These are phyloP conservation scores for Eciton burchellii DNA, from an alignment of 1,140 invertebrate species.

Conservation along the genomic window DNA sequence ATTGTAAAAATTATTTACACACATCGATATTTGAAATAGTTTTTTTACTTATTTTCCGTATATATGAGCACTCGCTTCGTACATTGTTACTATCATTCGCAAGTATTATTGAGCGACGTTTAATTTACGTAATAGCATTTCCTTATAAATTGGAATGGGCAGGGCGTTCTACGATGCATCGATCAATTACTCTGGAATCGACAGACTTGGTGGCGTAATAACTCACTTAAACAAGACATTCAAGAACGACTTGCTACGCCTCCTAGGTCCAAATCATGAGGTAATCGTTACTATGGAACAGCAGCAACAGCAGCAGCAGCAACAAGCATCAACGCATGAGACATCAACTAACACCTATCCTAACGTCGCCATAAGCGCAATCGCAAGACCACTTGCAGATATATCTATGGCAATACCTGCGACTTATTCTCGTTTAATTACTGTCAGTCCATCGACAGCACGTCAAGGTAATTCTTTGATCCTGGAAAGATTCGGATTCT, in stretches of 20 bases:
- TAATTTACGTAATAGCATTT: constrained; percentile 67
- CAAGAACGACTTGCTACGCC: constrained; percentile 84
- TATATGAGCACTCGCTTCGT: constrained; percentile 35
- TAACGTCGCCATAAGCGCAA: constrained; percentile 37
- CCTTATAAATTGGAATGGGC: constrained; percentile 65
- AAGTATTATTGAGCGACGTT: constrained; percentile 61
- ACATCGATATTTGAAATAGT: not conserved
- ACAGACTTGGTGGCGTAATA: constrained; percentile 90
- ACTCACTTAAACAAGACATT: constrained; percentile 89
- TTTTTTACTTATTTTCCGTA: not conserved
- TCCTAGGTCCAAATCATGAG: constrained; percentile 84
- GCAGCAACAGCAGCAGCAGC: constrained; percentile 30
- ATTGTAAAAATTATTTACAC: no score
- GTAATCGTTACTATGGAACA: constrained; percentile 81
- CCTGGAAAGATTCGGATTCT: constrained; percentile 78
- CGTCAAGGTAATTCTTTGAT: constrained; percentile 69
- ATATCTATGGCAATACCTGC: constrained; percentile 74
- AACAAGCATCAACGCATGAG: constrained; percentile 58
- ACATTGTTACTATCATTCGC: constrained; percentile 44
- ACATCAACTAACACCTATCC: constrained; percentile 60
- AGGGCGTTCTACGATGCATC: constrained; percentile 88
- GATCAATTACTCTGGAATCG: constrained; percentile 89
- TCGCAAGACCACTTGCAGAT: constrained; percentile 68
- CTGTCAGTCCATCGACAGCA: constrained; percentile 64
- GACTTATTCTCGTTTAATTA: constrained; percentile 73